Evolutionary conservation across 2,113 vertebrate species (phyloP), one percentile per base, ranked within the genome.

Genomic region (Caretta caretta): DNA sequence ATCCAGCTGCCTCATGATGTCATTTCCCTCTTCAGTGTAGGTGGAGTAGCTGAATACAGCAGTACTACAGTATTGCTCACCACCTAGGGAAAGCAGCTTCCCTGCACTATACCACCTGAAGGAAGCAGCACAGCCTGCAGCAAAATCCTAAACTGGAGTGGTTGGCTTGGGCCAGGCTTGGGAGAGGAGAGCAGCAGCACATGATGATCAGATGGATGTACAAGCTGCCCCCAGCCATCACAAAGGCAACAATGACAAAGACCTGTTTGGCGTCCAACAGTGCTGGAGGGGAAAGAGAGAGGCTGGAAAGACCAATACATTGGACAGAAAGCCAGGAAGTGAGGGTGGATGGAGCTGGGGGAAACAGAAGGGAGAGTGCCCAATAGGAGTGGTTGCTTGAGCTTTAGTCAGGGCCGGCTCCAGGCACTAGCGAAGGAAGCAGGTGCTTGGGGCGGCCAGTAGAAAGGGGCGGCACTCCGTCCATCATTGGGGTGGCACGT

Each of bases 151-250:
- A 98, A 98, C 91, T 98, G 98, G 25, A 98, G 97, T 0, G 97
- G 97, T 90, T 98, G 97, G 13, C 57, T 59, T 59, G 57, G 98
- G 96, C 49, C 97, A 97, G 98, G 96, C 0, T 98, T 98, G 85
- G 94, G 51, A 3, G 97, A 97, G 8, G 98, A 98, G 98, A 98
- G 97, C 98, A 99, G 97, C 98, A 99, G 97, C 98, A 97, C 92
- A 98, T 97, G 69, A 99, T 98, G 81, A 98, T 92, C 88, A 99
- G 96, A 49, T 98, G 98, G 78, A 98, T 96, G 42, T 96, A 96
- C 5, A 93, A 97, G 0, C 98, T 98, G 95, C 97, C 97, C 80
- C 98, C 5, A 0, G 98, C 98, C 98, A 98, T 98, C 29, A 99
- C 69, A 92, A 96, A 98, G 75, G 98, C 97, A 16, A 99, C 75